phyloP scores from a whole-genome alignment of 2,113 vertebrate species.

The Nansenia antarctica region DNA sequence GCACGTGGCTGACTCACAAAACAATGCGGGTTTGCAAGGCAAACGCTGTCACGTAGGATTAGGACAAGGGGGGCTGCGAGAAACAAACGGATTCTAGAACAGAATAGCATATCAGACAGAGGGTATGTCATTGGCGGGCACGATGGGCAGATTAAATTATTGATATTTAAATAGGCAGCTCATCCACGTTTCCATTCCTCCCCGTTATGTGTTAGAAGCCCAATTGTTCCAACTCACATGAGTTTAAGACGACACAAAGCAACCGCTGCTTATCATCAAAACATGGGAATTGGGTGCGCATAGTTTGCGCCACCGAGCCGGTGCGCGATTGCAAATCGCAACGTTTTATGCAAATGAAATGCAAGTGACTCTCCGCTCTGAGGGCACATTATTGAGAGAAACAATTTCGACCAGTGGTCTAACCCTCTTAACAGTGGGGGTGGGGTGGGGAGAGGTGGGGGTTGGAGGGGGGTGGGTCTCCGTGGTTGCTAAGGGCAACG shows the following conservation, averaged over 20 bases:
- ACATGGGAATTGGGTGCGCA: not conserved
- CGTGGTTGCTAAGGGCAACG: slow-evolving; percentile 64
- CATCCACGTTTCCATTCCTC: not conserved
- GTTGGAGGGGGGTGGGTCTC: slow-evolving; percentile 40
- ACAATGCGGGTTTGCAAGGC: not conserved
- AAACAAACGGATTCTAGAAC: not conserved
- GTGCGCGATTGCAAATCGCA: slow-evolving; percentile 1
- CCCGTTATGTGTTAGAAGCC: too few relatives aligned
- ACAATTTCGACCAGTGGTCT: slow-evolving; percentile 36
- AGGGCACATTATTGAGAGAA: slow-evolving; percentile 39
- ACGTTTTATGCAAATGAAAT: slow-evolving; percentile 24
- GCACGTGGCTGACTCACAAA: slow-evolving; percentile 1
- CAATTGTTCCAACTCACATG: not conserved
- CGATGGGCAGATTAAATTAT: not conserved
- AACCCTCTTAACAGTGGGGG: slow-evolving; percentile 47
- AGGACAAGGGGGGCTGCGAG: not conserved
- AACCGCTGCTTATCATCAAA: not conserved
- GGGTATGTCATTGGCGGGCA: not conserved
- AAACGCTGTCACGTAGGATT: not conserved
- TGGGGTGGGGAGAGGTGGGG: slow-evolving; percentile 1
- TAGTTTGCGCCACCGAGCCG: not conserved
- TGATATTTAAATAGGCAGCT: not conserved
- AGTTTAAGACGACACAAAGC: not conserved
- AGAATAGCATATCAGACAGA: not conserved
- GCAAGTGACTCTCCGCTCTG: slow-evolving; percentile 28